A percentile compares a stretch with the other conserved stretches of the same genome.
These are phyloP conservation scores for Bradynema listronoti DNA, from an alignment of 1,140 invertebrate species.

Conservation along the genomic window DNA sequence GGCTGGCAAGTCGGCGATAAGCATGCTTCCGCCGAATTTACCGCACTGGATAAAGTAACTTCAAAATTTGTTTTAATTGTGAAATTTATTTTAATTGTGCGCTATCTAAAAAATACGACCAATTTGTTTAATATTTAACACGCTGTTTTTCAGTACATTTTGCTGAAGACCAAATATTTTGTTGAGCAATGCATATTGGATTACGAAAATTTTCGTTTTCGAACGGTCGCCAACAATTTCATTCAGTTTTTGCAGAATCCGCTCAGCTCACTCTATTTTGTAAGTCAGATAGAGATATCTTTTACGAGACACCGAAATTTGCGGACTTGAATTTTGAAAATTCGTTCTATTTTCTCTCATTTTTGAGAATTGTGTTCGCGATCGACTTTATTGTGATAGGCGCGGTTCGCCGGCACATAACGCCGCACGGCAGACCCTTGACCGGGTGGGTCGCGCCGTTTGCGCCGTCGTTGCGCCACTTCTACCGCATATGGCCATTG, in stretches of 20 bases:
- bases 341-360: too few species aligned
- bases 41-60: not conserved
- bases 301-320: conserved; percentile 12
- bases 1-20: not conserved
- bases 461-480: conserved; percentile 44
- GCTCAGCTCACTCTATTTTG: conserved; percentile 48
- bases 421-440: conserved; percentile 43
- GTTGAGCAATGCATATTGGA: conserved; percentile 4
- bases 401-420: conserved; percentile 30
- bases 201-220: conserved; percentile 44
- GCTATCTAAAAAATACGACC: not conserved
- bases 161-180: conserved; percentile 27
- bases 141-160: conserved; percentile 44
- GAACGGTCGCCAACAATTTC: conserved; percentile 41
- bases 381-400: conserved; percentile 54
- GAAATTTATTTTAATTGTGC: not conserved
- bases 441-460: conserved; percentile 34
- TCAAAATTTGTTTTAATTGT: conserved; percentile 8
- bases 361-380: conserved; percentile 50
- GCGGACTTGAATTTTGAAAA: not conserved
- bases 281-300: conserved; percentile 24
- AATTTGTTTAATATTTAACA: not conserved
- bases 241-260: conserved; percentile 43
- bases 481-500: conserved; percentile 47
- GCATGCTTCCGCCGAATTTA: not conserved